A percentile compares a stretch with the other conserved stretches of the same genome.
Conservation (phyloP, 2,113 vertebrate species). For the Pongo abelii region DNA sequence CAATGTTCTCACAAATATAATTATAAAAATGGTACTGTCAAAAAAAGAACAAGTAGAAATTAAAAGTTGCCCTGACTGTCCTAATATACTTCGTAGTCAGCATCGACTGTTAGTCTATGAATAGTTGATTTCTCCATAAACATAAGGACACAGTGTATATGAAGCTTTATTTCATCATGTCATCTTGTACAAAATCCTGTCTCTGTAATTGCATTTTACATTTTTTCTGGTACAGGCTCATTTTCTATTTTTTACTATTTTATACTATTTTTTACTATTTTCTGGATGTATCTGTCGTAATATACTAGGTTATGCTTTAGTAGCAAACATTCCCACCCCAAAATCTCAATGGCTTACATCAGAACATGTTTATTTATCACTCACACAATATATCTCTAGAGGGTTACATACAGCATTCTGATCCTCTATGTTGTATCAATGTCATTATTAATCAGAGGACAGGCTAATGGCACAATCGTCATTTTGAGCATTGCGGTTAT, state of each 20-base stretch:
- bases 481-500: background rate
- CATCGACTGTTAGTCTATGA: background rate
- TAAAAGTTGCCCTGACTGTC: background rate
- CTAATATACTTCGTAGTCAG: background rate
- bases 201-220: background rate
- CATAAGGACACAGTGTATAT: background rate
- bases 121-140: background rate
- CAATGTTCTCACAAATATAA: background rate
- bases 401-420: background rate
- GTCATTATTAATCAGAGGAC: background rate
- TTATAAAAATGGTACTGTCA: background rate
- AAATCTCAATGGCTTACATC: background rate
- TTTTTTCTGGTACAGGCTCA: background rate
- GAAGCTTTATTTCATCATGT: background rate
- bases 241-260: background rate
- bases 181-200: background rate
- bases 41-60: slow-evolving; percentile 4
- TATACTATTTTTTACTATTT: background rate
- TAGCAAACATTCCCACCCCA: background rate
- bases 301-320: background rate
- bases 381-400: background rate
- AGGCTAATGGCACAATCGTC: background rate
- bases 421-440: background rate
- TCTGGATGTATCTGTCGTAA: background rate
- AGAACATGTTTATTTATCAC: background rate